Evolutionary conservation across 2,113 vertebrate genomes (phyloP).

Genomic region (Zapornia atra): DNA sequence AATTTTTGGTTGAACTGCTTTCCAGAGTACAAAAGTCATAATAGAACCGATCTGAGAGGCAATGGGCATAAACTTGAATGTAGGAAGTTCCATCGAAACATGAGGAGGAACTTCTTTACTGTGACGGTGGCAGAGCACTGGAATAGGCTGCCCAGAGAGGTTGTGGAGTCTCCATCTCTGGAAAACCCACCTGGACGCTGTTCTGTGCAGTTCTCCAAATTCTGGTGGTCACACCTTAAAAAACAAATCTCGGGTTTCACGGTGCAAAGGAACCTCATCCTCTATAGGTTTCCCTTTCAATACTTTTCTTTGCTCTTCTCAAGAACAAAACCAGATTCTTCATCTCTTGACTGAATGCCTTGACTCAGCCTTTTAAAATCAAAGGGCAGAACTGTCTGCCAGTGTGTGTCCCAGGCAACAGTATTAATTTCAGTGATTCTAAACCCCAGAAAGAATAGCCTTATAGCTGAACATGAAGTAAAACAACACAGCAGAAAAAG

Average conservation of each 20-base stretch:
- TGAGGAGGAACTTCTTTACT: too few species aligned
- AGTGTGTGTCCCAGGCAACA: not conserved
- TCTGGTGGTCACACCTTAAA: not conserved
- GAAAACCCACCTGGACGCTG: too few species aligned
- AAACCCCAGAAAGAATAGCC: not conserved
- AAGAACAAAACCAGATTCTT: not conserved
- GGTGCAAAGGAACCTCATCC: not conserved
- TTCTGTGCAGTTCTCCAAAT: not conserved
- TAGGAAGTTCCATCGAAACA: too few species aligned
- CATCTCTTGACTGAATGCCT: not conserved
- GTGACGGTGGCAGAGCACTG: too few species aligned
- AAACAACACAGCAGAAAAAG: not conserved
- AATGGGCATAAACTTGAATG: too few species aligned
- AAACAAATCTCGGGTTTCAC: not conserved
- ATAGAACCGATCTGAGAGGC: rapidly evolving
- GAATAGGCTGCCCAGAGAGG: too few species aligned
- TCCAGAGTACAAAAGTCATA: not conserved
- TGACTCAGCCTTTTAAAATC: not conserved
- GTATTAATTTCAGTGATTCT: not conserved
- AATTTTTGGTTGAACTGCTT: not conserved
- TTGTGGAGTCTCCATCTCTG: too few species aligned
- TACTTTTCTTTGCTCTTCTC: not conserved
- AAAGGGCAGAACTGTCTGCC: not conserved
- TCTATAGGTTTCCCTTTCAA: not conserved
- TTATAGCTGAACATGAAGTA: not conserved